Conservation (phyloP, 2,113 vertebrate genomes). For the Pelmatolapia mariae region DNA sequence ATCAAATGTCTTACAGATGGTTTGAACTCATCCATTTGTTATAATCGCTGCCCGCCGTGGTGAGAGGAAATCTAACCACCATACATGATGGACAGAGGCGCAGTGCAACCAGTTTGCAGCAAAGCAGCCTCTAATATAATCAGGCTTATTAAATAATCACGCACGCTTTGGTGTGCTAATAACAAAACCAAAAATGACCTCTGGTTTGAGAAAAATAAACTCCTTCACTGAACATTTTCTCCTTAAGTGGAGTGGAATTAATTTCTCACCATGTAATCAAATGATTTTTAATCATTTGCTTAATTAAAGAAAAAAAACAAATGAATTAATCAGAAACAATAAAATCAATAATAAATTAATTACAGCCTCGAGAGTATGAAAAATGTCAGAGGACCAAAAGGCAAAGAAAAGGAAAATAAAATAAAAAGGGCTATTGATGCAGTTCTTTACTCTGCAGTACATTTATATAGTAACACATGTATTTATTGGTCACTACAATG, state of each 20-base stretch:
- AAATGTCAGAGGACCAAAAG: neutral
- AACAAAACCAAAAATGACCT: neutral
- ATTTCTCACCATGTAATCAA: conserved; percentile 14
- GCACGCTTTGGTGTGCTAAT: conserved; percentile 13
- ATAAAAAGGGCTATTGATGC: neutral
- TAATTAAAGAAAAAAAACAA: neutral
- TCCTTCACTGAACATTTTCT: conserved; percentile 15
- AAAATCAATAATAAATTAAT: neutral
- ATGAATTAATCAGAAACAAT: neutral
- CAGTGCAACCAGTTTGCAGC: conserved; percentile 52
- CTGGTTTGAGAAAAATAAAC: conserved; percentile 3
- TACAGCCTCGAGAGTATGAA: neutral
- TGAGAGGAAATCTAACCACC: conserved; percentile 58
- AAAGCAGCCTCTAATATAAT: conserved; percentile 4
- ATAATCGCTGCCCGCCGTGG: conserved; percentile 60
- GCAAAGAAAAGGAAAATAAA: neutral
- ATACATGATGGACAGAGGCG: conserved; percentile 53
- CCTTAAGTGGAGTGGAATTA: conserved; percentile 18
- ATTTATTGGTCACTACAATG: conserved; percentile 10
- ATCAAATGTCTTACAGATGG: conserved; percentile 76
- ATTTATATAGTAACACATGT: neutral
- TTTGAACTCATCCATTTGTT: conserved; percentile 77
- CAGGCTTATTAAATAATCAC: conserved; percentile 29
- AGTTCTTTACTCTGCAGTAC: neutral
- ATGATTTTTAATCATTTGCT: neutral